Percentiles rank a stretch among this genome's conserved stretches.
Conservation (phyloP, 1,140 invertebrate genomes). For the Cryptotermes secundus region DNA sequence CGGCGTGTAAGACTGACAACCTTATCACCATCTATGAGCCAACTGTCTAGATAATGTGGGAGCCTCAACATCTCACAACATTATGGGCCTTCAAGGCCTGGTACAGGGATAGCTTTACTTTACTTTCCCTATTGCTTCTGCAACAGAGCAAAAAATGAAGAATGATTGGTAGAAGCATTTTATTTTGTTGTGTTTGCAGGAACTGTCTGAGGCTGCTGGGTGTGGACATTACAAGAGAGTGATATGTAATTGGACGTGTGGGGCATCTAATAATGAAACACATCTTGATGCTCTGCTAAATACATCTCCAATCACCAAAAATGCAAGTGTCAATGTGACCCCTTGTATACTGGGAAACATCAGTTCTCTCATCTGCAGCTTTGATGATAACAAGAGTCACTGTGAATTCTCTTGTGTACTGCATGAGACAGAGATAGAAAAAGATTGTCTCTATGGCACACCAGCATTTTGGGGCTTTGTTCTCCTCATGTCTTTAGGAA, state of each 20-base stretch:
- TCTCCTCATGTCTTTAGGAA: slow-evolving; percentile 66
- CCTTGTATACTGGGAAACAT: neutral
- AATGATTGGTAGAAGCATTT: too few species aligned
- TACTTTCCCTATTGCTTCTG: too few species aligned
- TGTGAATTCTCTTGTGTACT: slow-evolving; percentile 19
- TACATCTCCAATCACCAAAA: neutral
- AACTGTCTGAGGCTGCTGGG: neutral
- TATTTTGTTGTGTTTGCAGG: neutral
- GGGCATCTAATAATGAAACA: neutral
- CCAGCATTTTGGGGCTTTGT: slow-evolving; percentile 71
- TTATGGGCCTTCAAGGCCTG: too few species aligned
- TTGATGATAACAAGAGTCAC: slow-evolving; percentile 34
- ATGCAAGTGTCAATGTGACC: neutral
- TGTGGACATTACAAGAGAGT: neutral
- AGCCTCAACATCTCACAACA: too few species aligned
- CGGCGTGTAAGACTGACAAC: too few species aligned
- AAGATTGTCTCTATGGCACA: slow-evolving; percentile 53
- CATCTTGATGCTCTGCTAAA: neutral
- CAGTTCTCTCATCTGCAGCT: slow-evolving; percentile 24
- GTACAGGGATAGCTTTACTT: too few species aligned
- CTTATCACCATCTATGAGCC: too few species aligned
- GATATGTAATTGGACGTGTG: slow-evolving; percentile 10
- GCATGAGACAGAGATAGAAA: slow-evolving; percentile 28
- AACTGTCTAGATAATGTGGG: too few species aligned
- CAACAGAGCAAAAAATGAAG: too few species aligned